phyloP scores from a whole-genome alignment of 2,113 vertebrate genomes.

The Rhinogobius similis region DNA sequence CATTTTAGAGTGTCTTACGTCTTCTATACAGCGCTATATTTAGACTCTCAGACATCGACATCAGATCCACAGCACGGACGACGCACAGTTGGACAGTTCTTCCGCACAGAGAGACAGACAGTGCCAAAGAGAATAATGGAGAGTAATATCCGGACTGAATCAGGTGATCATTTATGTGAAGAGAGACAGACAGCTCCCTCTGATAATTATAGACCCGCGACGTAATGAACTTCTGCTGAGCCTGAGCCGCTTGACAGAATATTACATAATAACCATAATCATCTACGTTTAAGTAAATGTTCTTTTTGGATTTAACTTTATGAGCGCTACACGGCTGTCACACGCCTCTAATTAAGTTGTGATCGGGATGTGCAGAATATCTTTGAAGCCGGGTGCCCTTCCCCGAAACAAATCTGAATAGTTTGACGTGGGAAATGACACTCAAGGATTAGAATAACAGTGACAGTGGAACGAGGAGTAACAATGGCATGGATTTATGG shows the following conservation, averaged over 20 bases:
- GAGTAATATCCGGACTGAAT: neutral
- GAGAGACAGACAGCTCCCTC: neutral
- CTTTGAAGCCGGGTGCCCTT: neutral
- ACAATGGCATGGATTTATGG: no score
- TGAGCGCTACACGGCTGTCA: neutral
- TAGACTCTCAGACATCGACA: no score
- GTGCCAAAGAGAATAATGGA: neutral
- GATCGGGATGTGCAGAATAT: neutral
- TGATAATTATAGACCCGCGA: neutral
- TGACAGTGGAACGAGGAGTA: neutral
- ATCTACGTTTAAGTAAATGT: neutral
- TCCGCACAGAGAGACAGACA: neutral
- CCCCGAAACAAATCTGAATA: neutral
- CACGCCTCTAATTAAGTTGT: neutral
- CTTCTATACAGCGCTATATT: no score
- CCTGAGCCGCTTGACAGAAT: neutral
- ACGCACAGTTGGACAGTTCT: neutral
- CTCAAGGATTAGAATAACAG: neutral
- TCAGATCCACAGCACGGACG: neutral
- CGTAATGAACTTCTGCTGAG: neutral
- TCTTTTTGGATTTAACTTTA: neutral
- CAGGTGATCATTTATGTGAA: neutral
- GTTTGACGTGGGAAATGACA: neutral
- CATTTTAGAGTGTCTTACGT: no score
- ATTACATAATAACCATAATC: neutral